Conservation (phyloP, 2,888 invertebrate species). For the Caenorhabditis angaria region DNA sequence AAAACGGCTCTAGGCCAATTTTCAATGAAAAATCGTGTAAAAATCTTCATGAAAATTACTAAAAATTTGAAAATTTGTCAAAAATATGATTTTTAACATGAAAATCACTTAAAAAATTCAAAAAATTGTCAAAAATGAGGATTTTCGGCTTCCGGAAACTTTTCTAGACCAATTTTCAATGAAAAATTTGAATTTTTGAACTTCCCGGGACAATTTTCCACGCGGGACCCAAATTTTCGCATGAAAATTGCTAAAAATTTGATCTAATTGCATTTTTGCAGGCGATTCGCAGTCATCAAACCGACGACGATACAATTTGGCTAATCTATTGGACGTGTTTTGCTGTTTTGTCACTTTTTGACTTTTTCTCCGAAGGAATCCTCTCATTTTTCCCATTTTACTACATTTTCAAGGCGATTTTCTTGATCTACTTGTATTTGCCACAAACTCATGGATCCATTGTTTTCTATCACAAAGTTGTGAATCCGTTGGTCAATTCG, state of each 20-base stretch:
- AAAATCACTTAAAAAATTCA: too few species aligned
- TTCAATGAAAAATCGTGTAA: too few species aligned
- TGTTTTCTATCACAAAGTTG: slow-evolving; percentile 72
- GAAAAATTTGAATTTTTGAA: too few species aligned
- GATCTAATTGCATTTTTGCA: slow-evolving; percentile 15
- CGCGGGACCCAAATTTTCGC: not conserved
- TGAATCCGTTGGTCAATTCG: slow-evolving; percentile 31
- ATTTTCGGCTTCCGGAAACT: too few species aligned
- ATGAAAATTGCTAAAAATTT: not conserved
- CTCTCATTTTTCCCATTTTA: slow-evolving; percentile 85
- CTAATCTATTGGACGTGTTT: slow-evolving; percentile 98
- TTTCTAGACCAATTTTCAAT: too few species aligned
- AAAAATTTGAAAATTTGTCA: too few species aligned
- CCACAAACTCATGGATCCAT: slow-evolving; percentile 74
- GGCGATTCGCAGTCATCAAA: slow-evolving; percentile 75
- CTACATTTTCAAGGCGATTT: slow-evolving; percentile 74
- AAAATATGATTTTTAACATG: too few species aligned
- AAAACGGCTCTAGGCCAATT: too few species aligned
- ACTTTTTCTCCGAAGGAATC: slow-evolving; percentile 91
- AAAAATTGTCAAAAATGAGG: too few species aligned
- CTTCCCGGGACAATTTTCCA: too few species aligned
- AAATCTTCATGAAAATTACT: too few species aligned
- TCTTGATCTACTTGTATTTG: slow-evolving; percentile 74
- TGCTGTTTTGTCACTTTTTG: slow-evolving; percentile 87
- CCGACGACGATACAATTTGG: slow-evolving; percentile 80